Conservation (phyloP, 1,140 invertebrate genomes). For the Cherax quadricarinatus region DNA sequence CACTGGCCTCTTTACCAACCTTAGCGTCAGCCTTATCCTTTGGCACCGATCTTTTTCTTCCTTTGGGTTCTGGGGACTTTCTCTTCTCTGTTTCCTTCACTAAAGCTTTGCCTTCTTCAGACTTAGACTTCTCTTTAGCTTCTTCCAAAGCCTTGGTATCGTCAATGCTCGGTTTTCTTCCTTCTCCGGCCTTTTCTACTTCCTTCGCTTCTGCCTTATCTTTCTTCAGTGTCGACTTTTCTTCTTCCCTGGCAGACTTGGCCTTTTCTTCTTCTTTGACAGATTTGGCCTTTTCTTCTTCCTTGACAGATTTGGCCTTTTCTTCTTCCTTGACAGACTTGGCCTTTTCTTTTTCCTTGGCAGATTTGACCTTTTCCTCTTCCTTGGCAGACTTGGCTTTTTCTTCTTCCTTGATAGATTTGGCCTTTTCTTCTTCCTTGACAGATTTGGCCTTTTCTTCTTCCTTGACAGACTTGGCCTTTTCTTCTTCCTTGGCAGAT, state of each 20-base stretch:
- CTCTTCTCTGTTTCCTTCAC: background rate
- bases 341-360: background rate
- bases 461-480: background rate
- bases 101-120: background rate
- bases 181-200: background rate
- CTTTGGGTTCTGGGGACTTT: background rate
- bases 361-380: background rate
- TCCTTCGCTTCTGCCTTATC: background rate
- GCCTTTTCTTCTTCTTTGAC: background rate
- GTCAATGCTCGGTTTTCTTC: background rate
- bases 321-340: slow-evolving; percentile 16
- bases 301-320: background rate
- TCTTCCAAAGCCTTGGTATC: background rate
- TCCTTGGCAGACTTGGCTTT: background rate
- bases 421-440: slow-evolving; percentile 6
- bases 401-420: background rate
- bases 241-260: background rate
- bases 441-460: slow-evolving; percentile 8
- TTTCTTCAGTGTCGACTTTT: background rate
- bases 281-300: background rate
- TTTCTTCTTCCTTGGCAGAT: background rate
- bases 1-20: background rate
- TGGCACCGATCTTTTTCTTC: background rate
- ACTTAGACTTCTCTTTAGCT: background rate
- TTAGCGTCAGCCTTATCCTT: background rate